phyloP scores from a whole-genome alignment of 2,888 invertebrate genomes.

The Leptinotarsa juncta region DNA sequence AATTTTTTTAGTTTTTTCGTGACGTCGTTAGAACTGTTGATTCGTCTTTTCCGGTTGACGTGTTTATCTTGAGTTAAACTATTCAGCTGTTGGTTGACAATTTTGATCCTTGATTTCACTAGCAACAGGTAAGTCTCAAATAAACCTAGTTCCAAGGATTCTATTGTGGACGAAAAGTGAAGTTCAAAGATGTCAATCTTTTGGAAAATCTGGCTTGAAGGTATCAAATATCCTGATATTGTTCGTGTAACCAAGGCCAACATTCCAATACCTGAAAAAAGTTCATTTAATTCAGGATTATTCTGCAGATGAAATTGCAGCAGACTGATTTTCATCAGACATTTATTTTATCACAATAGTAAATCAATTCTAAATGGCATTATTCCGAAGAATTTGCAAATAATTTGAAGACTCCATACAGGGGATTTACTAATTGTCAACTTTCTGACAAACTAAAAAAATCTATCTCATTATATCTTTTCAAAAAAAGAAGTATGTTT shows the following conservation, averaged over 20 bases:
- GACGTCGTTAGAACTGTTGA: background rate
- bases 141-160: background rate
- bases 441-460: too few species aligned
- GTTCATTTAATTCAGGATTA: background rate
- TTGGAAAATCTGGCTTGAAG: too few species aligned
- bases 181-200: background rate
- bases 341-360: background rate
- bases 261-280: background rate
- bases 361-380: too few species aligned
- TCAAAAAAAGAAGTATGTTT: too few species aligned
- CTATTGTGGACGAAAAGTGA: background rate
- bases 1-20: background rate
- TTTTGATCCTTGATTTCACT: background rate
- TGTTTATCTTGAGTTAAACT: background rate
- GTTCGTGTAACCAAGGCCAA: background rate
- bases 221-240: background rate
- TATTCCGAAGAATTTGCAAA: too few species aligned
- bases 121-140: constrained; percentile 13
- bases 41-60: background rate
- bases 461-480: too few species aligned
- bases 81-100: constrained; percentile 8
- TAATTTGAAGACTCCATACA: too few species aligned
- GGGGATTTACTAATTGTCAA: too few species aligned
- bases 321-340: background rate
- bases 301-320: background rate